Evolutionary conservation across 2,888 invertebrate species (phyloP).

Genomic region (Halictus ligatus): DNA sequence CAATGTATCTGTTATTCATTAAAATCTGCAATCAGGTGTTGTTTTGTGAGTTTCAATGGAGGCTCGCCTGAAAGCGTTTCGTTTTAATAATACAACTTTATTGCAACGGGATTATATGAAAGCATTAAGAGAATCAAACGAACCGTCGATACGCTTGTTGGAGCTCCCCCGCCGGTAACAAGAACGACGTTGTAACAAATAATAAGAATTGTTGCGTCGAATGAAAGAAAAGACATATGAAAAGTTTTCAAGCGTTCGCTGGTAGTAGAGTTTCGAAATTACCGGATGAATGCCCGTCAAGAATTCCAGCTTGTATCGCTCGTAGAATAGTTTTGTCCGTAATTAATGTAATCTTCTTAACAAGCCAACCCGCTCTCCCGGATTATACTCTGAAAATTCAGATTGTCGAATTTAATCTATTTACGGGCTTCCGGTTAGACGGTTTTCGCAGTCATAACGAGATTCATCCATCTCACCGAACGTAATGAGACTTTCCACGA

Average conservation of each 20-base stretch:
- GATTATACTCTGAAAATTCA: constrained; percentile 45
- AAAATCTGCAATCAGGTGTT: constrained; percentile 15
- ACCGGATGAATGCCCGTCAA: not conserved
- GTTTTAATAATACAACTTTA: constrained; percentile 19
- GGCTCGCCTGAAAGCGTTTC: constrained; percentile 18
- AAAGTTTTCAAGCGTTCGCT: not conserved
- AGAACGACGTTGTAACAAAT: not conserved
- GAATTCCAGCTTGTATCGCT: not conserved
- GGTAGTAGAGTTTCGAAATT: not conserved
- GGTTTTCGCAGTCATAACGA: constrained; percentile 55
- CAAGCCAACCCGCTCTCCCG: constrained; percentile 18
- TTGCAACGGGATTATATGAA: constrained; percentile 3
- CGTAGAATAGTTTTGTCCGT: not conserved
- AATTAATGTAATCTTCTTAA: constrained; percentile 32
- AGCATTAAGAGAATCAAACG: constrained; percentile 9
- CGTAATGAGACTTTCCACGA: constrained; percentile 62
- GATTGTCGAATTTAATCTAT: constrained; percentile 61
- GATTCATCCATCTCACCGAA: constrained; percentile 59
- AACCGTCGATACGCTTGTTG: constrained; percentile 8
- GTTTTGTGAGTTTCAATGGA: constrained; percentile 15
- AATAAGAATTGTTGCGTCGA: not conserved
- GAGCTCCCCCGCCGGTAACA: not conserved
- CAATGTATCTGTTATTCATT: constrained; percentile 28
- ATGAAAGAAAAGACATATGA: not conserved
- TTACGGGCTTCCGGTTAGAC: constrained; percentile 39